Evolutionary conservation across 2,113 vertebrate genomes (phyloP), one percentile per base, ranked within the genome.

Genomic region (Emberiza fucata): DNA sequence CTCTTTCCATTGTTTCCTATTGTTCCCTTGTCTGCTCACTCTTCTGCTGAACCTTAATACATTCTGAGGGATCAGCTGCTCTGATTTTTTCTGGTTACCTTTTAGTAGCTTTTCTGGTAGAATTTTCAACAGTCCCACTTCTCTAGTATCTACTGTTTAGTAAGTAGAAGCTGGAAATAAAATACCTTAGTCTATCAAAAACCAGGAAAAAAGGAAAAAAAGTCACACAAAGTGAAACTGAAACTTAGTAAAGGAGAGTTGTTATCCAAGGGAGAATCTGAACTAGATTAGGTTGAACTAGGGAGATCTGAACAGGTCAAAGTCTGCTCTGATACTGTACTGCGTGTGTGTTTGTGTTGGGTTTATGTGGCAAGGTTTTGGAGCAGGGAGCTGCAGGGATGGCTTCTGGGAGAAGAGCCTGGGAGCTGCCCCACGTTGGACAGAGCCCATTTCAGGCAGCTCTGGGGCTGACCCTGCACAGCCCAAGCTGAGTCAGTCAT

Each of bases 391-490:
- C 54, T 68, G 68, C 25, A 64, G 28, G 48, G 17, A 2, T 53
- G n/a, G 12, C 51, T 73, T 10, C 31, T 88, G 61, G 3, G 6
- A 50, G 31, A 37, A 35, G 10, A 40, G 50, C 17, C 14, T 50
- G 25, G 39, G 22, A 77, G n/a, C 31, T 63, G 56, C 21, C 39
- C 25, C 4, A 2, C 1, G 1, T 11, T 2, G 2, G 45, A n/a
- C 23, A 39, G 64, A 85, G 35, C 21, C 54, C 40, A 8, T 39
- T 45, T 59, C 22, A 39, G 70, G 83, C 27, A n/a, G 33, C 27
- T 85, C 39, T 31, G 45, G 24, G 44, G 19, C 31, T 50, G 48
- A 39, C 42, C 6, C 11, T 56, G 56, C 5, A 63, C 3, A 63
- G 31, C 51, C 27, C 63, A 35, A 20, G 57, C 66, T 6, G 21